phyloP scores from a whole-genome alignment of 1,140 invertebrate species.

The Hestina assimilis region DNA sequence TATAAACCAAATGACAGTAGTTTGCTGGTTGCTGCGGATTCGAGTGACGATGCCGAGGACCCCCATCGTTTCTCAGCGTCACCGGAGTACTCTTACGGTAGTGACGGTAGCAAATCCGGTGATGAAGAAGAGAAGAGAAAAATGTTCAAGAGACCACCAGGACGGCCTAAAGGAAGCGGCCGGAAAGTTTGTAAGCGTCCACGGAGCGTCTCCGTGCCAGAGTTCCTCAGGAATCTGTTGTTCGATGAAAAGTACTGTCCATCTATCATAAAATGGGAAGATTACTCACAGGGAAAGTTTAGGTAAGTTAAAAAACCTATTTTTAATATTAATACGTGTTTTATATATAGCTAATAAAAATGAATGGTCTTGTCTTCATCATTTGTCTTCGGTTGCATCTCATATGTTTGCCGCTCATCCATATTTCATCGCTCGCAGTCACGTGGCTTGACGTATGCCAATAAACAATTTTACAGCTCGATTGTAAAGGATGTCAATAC shows the following conservation, averaged over 20 bases:
- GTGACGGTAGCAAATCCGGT: constrained; percentile 64
- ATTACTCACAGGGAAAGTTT: constrained; percentile 90
- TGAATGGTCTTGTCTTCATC: constrained; percentile 37
- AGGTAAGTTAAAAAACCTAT: constrained; percentile 67
- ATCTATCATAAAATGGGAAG: constrained; percentile 91
- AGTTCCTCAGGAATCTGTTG: constrained; percentile 90
- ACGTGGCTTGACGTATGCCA: constrained; percentile 42
- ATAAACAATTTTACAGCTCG: constrained; percentile 46
- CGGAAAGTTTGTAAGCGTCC: constrained; percentile 81
- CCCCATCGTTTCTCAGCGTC: constrained; percentile 51
- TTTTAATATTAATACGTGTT: neutral
- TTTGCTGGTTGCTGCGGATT: constrained; percentile 46
- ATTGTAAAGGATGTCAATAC: constrained; percentile 23
- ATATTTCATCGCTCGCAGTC: constrained; percentile 50
- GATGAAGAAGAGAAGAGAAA: constrained; percentile 65
- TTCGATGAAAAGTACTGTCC: constrained; percentile 88
- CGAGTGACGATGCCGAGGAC: constrained; percentile 63
- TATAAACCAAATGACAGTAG: constrained; percentile 52
- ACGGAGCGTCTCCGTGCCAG: constrained; percentile 83
- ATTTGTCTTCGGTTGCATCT: constrained; percentile 40
- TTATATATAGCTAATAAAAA: constrained; percentile 2
- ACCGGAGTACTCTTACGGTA: constrained; percentile 56
- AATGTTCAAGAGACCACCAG: constrained; percentile 65
- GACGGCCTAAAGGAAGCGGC: constrained; percentile 72
- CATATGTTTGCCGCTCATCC: constrained; percentile 33